phyloP scores from a whole-genome alignment of 2,888 invertebrate genomes.

The Ceriagrion tenellum region DNA sequence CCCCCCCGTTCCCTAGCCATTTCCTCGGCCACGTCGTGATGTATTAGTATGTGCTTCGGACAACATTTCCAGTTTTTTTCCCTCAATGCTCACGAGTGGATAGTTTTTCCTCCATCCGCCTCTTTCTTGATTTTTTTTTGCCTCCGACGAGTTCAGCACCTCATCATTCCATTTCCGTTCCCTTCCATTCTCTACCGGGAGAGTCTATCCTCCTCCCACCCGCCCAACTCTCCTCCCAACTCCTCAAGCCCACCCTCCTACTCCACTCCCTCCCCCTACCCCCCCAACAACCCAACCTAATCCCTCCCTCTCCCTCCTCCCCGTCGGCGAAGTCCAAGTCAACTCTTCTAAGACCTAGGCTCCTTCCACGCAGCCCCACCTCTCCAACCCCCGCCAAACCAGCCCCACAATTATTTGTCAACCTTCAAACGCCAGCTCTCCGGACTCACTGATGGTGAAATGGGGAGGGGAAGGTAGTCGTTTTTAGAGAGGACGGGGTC shows the following conservation, averaged over 20 bases:
- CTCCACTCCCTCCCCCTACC: not conserved
- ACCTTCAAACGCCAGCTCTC: slow-evolving; percentile 21
- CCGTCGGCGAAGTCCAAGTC: too few relatives aligned
- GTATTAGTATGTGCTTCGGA: slow-evolving; percentile 4
- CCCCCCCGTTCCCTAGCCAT: not conserved
- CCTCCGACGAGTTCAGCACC: slow-evolving; percentile 20
- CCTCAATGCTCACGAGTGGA: slow-evolving; percentile 13
- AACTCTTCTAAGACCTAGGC: not conserved
- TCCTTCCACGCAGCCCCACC: not conserved
- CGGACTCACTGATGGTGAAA: not conserved
- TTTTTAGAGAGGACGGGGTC: not conserved
- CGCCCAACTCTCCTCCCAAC: not conserved
- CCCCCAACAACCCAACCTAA: too few relatives aligned
- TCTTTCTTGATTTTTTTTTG: not conserved
- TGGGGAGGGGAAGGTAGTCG: not conserved
- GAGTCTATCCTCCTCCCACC: not conserved
- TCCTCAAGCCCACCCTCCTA: not conserved
- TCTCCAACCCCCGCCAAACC: too few relatives aligned
- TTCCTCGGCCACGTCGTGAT: slow-evolving; percentile 32
- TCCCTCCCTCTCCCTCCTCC: not conserved
- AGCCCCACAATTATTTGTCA: slow-evolving; percentile 23
- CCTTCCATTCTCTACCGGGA: not conserved
- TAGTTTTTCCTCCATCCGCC: slow-evolving; percentile 15
- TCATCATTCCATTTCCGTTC: slow-evolving; percentile 13
- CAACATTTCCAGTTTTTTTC: slow-evolving; percentile 24